These are phyloP conservation scores for Episyrphus balteatus DNA, from an alignment of 1,140 invertebrate species.

Conservation along the genomic window DNA sequence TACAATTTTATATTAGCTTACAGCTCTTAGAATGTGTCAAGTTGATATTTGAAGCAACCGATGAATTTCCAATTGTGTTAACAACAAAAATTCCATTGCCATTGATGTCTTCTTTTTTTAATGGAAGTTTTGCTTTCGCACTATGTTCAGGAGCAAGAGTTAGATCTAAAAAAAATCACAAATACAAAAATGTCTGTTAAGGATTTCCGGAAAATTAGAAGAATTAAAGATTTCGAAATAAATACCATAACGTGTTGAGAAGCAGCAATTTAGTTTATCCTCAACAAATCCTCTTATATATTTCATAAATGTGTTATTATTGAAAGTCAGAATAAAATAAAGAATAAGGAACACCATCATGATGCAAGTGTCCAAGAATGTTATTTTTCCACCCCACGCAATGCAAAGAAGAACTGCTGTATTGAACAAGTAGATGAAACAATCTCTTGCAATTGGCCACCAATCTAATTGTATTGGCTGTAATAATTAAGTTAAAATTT, in stretches of 20 bases:
- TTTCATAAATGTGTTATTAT: constrained; percentile 39
- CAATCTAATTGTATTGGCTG: constrained; percentile 73
- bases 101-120: constrained; percentile 29
- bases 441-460: constrained; percentile 76
- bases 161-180: constrained; percentile 14
- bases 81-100: constrained; percentile 32
- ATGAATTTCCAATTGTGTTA: constrained; percentile 29
- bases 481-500: constrained; percentile 18
- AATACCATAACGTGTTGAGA: constrained; percentile 31
- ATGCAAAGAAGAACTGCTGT: constrained; percentile 61
- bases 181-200: background rate
- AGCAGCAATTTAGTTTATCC: constrained; percentile 32
- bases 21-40: constrained; percentile 27
- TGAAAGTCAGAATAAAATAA: constrained; percentile 53
- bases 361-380: constrained; percentile 64
- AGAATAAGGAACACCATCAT: constrained; percentile 57
- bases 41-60: constrained; percentile 29
- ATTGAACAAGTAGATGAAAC: constrained; percentile 67
- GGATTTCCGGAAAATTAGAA: background rate
- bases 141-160: constrained; percentile 34
- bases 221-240: background rate
- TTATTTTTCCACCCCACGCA: constrained; percentile 67
- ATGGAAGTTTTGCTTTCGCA: constrained; percentile 29
- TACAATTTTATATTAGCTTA: constrained; percentile 12
- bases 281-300: constrained; percentile 31